Percentiles rank a stretch among this genome's conserved stretches.
Conservation (phyloP, 2,888 invertebrate genomes). For the Leucania comma region DNA sequence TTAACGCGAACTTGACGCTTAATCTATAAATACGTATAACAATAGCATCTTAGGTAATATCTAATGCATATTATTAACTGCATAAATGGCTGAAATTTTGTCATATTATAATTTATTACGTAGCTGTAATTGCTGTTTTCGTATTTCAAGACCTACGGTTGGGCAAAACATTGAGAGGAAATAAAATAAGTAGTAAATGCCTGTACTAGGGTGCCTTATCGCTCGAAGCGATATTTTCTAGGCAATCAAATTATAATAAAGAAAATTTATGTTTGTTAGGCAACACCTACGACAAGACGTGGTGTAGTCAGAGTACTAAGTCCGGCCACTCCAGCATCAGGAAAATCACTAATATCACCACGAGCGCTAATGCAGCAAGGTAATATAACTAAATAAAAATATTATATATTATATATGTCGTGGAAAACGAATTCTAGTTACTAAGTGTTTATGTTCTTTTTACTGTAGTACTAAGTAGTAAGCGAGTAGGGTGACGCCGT, state of each 20-base stretch:
- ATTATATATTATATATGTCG: too few relatives aligned
- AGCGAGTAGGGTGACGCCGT: too few relatives aligned
- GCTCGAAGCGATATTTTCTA: background rate
- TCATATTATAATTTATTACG: too few relatives aligned
- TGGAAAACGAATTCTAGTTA: too few relatives aligned
- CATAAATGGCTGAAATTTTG: too few relatives aligned
- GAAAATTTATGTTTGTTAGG: conserved; percentile 58
- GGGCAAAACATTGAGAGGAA: background rate
- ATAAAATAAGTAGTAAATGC: conserved; percentile 8
- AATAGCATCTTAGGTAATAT: too few relatives aligned
- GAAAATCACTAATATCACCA: conserved; percentile 89
- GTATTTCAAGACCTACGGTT: background rate
- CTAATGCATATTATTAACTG: too few relatives aligned
- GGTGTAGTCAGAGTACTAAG: conserved; percentile 86
- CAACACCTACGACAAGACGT: conserved; percentile 75
- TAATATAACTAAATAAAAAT: conserved; percentile 55
- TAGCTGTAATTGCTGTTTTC: background rate
- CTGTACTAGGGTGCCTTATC: background rate
- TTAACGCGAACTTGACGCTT: too few relatives aligned
- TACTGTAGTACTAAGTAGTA: too few relatives aligned
- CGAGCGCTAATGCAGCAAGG: conserved; percentile 85
- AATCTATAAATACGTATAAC: too few relatives aligned
- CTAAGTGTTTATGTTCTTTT: too few relatives aligned
- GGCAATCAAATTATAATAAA: background rate
- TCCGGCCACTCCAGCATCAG: conserved; percentile 83